Evolutionary conservation across 2,888 invertebrate genomes (phyloP).

Genomic region (Leucozona laternaria): DNA sequence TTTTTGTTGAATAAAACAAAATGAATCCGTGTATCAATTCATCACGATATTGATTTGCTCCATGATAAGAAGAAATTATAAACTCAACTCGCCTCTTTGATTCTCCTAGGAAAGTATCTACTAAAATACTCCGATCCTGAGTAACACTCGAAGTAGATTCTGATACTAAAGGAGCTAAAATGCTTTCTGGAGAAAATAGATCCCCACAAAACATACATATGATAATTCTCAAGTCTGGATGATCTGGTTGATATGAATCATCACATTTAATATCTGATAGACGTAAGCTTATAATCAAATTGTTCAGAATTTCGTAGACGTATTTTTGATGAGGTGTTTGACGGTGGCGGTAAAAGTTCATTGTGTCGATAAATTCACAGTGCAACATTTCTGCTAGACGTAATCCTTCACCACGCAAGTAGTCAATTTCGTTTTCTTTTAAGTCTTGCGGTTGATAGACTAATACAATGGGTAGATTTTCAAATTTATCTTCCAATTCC

Average conservation of each 20-base stretch:
- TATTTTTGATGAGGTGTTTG: slow-evolving; percentile 84
- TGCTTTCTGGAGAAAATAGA: slow-evolving; percentile 94
- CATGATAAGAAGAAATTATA: slow-evolving; percentile 97
- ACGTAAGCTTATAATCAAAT: slow-evolving; percentile 83
- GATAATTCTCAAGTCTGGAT: slow-evolving; percentile 88
- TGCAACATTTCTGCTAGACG: slow-evolving; percentile 92
- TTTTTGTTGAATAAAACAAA: slow-evolving; percentile 96
- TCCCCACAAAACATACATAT: slow-evolving; percentile 99
- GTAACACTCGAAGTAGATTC: slow-evolving; percentile 89
- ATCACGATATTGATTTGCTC: slow-evolving; percentile 95
- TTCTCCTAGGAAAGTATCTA: slow-evolving; percentile 96
- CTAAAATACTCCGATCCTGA: slow-evolving; percentile 91
- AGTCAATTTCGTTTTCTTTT: slow-evolving; percentile 93
- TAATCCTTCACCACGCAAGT: slow-evolving; percentile 94
- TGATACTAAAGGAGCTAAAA: slow-evolving; percentile 93
- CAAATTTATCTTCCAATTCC: slow-evolving; percentile 95
- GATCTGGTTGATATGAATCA: slow-evolving; percentile 82
- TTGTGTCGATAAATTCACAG: slow-evolving; percentile 83
- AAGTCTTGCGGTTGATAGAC: slow-evolving; percentile 94
- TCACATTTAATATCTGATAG: slow-evolving; percentile 83
- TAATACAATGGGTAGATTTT: slow-evolving; percentile 93
- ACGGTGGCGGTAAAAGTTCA: slow-evolving; percentile 79
- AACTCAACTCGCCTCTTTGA: slow-evolving; percentile 94
- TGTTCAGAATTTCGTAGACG: slow-evolving; percentile 83
- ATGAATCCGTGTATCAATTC: slow-evolving; percentile 97